Evolutionary conservation across 2,113 vertebrate species (phyloP), one percentile per base, ranked within the genome.

Genomic region (Mus spicilegus): DNA sequence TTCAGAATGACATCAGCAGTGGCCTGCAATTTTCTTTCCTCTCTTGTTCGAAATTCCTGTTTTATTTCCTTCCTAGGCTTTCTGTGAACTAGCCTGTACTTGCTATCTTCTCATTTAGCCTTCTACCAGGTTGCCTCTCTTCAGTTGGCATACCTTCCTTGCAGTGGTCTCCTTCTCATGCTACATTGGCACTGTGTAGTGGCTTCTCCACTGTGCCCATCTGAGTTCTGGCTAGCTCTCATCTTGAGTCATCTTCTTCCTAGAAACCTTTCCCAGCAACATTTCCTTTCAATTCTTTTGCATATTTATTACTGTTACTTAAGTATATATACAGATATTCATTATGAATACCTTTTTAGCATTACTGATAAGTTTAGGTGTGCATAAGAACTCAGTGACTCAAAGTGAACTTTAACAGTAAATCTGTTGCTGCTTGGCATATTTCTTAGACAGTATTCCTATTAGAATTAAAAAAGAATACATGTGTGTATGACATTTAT

Each of bases 311-410:
- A 24, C 75, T 8, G 89, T 89, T 51, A 39, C 39, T 85, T 90
- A 90, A 36, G 85, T 30, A 93, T 93, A 77, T 87, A 0, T 2
- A 0, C 8, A 5, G 61, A 65, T 49, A 28, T 36, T 63, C 94
- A 78, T 33, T 69, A 33, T 90, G 4, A 87, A 1, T 87, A 77
- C 49, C 61, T 77, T 84, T 84, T 89, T 80, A 76, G 7, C 58
- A 11, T 90, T 94, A 65, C 67, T 76, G 22, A 51, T 76, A 22
- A 20, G 46, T 30, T 33, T 67, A 9, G 76, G n/a, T 97, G 70
- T 97, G 65, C 75, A 7, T 93, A 90, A 72, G 16, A 85, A 70
- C 65, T 82, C 2, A 30, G 19, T 70, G 91, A 89, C 90, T 95
- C 13, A 93, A 39, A 95, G 49, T 67, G 49, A 81, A 85, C 5